Base-by-base conservation (phyloP, 2,113 vertebrate species). In the Sinocyclocheilus anshuiensis region DNA sequence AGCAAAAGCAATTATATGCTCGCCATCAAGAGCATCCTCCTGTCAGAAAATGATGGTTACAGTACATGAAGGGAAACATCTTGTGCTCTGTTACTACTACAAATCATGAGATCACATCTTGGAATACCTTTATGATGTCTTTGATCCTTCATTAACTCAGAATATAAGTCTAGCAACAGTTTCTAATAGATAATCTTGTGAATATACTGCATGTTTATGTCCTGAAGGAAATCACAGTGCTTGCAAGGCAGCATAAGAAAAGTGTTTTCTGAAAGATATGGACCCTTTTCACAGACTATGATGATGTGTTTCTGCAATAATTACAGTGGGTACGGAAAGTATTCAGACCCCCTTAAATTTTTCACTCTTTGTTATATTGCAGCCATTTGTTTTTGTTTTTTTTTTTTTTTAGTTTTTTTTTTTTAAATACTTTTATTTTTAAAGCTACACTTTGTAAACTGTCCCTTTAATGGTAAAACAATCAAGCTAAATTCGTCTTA, bases 1-100 rank as follows among this genome's bases (percentile, higher is more conserved):
- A 22, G 97, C 97, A 65, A 98, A 98, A 81, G 97, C 97, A 83
- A 98, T 97, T 10, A 97, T 97, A 88, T 98, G 97, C 86, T 97
- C 96, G 84, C 97, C 97, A 20, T 97, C 92, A 24, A 97, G 90
- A 57, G 97, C 96, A 9, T 98, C 97, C 89, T 97, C 97, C 97
- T 97, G 89, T 81, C 1, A 84, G 84, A 33, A 82, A 13, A 77
- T 26, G 3, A 83, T 74, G 48, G 26, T 83, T 83, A 72, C 18
- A 50, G 24, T 39, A 36, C 48, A 33, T 61, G 39, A 82, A 67
- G 15, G 8, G 16, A 20, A 50, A 57, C 0, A 53, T 83, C 7
- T 53, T 57, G 10, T 81, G 24, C 22, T 45, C 42, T 79, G 33
- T 39, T n/a, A 61, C 53, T 9, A 61, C 20, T 4, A 63, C 5